Base-by-base conservation (phyloP, 92 coral and sea anemone species). In the Epizoanthus illoricatus region DNA sequence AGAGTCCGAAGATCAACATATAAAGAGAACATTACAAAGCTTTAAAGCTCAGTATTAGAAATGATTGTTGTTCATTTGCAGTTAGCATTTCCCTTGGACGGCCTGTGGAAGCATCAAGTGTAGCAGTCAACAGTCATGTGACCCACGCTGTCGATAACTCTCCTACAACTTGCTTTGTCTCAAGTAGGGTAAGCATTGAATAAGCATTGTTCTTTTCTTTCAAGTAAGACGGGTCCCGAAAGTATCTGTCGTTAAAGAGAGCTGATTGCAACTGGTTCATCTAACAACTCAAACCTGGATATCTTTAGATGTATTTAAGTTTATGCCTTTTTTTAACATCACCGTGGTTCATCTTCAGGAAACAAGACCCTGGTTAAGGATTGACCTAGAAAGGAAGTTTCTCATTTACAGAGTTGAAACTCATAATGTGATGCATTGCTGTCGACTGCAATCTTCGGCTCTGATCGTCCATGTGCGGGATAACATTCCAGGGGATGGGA, bases 81-180 rank as follows among this genome's bases (percentile, higher is more conserved):
- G 82, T 64, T 36, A 78, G 69, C 15, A 16, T 78, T 63, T 45
- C 82, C 28, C 7, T 13, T 45, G 60, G 71, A 7, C 72, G 58
- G 20, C 58, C 59, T 39, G 71, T 78, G 12, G 61, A 63, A 20
- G 43, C 82, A 13, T 78, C 72, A 9, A 78, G 71, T 45, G 71
- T 45, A 2, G 82, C 61, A 45, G 17, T 15, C 12, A 36, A 49
- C 60, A 78, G 71, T 41, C 11, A 7, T 11, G 60, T 70, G 47
- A 45, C 59, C 9, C 24, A 42, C 47, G 82, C 82, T 43, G 72
- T 78, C 40, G 82, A 78, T 55, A 63, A 41, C 17, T 78, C 62
- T 43, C 82, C 82, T 8, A 62, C 71, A 78, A 62, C 82, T 7
- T 78, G 82, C 61, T 78, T 78, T 63, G 60, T 63, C 18, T 78